Evolutionary conservation across 2,113 vertebrate species (phyloP).

Genomic region (Terrapene triunguis): DNA sequence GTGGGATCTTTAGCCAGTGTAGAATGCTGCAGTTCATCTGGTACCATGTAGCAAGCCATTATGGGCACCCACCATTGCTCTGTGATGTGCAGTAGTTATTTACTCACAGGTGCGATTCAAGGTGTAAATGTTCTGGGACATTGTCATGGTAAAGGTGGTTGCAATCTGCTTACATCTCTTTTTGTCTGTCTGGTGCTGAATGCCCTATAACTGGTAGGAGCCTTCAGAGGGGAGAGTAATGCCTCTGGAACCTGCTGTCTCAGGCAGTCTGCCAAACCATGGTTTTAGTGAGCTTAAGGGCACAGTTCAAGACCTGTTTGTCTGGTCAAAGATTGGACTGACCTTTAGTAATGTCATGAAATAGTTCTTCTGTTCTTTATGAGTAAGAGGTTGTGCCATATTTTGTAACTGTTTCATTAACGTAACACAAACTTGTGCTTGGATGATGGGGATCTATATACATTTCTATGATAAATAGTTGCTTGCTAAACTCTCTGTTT

Average conservation of each 20-base stretch:
- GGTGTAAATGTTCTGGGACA: background rate
- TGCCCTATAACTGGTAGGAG: background rate
- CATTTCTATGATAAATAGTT: background rate
- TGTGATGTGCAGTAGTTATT: background rate
- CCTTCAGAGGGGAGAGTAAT: background rate
- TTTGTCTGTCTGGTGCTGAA: background rate
- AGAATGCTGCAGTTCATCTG: background rate
- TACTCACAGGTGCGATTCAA: fast-evolving
- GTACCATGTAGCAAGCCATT: background rate
- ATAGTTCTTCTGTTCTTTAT: background rate
- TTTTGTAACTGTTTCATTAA: too few relatives aligned
- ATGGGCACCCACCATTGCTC: background rate
- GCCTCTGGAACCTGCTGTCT: background rate
- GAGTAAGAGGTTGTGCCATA: background rate
- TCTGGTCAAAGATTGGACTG: background rate
- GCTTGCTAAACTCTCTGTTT: slow-evolving; percentile 15
- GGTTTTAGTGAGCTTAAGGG: background rate
- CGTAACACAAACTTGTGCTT: background rate
- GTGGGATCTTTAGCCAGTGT: background rate
- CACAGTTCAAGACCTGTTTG: background rate
- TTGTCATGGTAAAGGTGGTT: fast-evolving
- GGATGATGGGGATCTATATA: background rate
- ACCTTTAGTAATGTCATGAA: background rate
- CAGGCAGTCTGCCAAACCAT: background rate
- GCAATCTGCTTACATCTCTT: background rate